These are phyloP conservation scores for Chiroxiphia lanceolata DNA, from an alignment of 2,797 vertebrate genomes.

Conservation along the genomic window DNA sequence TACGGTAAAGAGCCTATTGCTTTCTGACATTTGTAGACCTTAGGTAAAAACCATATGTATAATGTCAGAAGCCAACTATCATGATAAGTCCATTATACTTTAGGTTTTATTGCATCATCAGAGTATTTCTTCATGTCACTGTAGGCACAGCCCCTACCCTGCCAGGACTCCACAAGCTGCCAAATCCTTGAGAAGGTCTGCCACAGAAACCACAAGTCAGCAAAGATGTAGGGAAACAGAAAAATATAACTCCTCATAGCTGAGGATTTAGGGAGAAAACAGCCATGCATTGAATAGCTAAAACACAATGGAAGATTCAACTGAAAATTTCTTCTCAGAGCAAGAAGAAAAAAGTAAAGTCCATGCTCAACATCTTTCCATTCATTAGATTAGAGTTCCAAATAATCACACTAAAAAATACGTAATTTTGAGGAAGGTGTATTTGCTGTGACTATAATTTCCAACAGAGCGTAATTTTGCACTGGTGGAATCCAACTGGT, in stretches of 20 bases:
- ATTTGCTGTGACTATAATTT: background rate
- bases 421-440: accelerated
- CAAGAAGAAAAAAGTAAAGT: background rate
- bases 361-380: accelerated
- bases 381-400: background rate
- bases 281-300: background rate
- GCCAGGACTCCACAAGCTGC: background rate
- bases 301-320: background rate
- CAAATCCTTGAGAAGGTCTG: background rate
- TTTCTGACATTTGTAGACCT: background rate
- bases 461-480: background rate
- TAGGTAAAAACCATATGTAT: background rate
- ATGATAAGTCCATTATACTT: background rate
- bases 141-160: background rate
- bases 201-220: background rate
- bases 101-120: background rate
- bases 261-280: background rate
- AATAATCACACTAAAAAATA: background rate
- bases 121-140: background rate
- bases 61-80: background rate
- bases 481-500: background rate
- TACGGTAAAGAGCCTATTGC: background rate
- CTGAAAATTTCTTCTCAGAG: background rate
- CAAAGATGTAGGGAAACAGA: background rate
- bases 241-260: background rate